These are phyloP conservation scores for Ferrisia virgata DNA, from an alignment of 2,888 invertebrate species.

Conservation along the genomic window DNA sequence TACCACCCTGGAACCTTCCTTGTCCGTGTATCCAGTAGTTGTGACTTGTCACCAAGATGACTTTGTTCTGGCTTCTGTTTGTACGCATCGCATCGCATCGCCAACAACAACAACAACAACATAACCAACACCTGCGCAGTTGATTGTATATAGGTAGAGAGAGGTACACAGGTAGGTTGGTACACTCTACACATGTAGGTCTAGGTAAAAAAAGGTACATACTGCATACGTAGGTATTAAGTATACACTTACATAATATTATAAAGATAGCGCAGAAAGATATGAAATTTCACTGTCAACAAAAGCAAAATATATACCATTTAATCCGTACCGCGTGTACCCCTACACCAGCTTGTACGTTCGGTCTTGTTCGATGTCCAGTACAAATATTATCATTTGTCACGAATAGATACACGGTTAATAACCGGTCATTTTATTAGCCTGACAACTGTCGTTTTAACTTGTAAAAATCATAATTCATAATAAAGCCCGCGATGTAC, in stretches of 20 bases:
- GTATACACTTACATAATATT: neutral
- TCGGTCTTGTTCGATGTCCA: neutral
- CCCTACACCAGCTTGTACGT: neutral
- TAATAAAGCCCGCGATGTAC: constrained; percentile 34
- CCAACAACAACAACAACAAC: no score
- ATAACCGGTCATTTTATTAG: constrained; percentile 44
- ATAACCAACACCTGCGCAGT: neutral
- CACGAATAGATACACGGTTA: constrained; percentile 36
- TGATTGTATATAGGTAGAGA: no score
- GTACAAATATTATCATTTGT: constrained; percentile 42
- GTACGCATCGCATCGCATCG: no score
- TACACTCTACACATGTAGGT: no score
- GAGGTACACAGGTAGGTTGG: no score
- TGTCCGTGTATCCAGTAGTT: neutral
- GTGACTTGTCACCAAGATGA: constrained; percentile 4
- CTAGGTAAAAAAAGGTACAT: no score
- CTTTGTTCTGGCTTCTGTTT: neutral
- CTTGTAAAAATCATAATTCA: constrained; percentile 41
- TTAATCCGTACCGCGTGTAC: neutral
- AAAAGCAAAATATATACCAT: constrained; percentile 11
- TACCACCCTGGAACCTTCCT: neutral
- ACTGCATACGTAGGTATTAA: neutral
- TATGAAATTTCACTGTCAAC: constrained; percentile 37
- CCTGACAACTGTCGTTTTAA: constrained; percentile 36
- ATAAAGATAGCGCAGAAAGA: constrained; percentile 22